Percentiles rank a stretch among this genome's conserved stretches.
Evolutionary conservation across 2,113 vertebrate species (phyloP).

Genomic region (Odocoileus hemionus): DNA sequence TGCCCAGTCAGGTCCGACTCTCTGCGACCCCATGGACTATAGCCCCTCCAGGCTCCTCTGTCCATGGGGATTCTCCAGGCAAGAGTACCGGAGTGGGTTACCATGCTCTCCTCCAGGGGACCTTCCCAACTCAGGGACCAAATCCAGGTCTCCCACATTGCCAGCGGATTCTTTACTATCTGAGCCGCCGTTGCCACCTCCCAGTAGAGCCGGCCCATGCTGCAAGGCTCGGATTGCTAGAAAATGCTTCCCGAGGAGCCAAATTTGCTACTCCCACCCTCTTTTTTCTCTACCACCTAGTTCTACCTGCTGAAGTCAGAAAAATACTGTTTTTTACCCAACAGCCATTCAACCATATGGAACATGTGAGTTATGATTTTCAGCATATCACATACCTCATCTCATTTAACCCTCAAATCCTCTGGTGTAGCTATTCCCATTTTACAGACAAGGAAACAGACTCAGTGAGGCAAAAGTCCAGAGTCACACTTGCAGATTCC

Average conservation of each 20-base stretch:
- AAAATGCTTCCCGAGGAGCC: background rate
- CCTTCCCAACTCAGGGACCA: background rate
- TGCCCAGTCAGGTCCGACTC: background rate
- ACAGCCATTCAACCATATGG: background rate
- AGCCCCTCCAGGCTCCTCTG: background rate
- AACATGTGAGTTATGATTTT: background rate
- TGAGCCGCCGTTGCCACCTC: background rate
- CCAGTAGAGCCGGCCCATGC: background rate
- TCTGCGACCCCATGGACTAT: background rate
- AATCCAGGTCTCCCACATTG: background rate
- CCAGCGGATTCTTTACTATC: background rate
- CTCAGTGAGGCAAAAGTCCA: background rate
- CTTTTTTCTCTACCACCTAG: background rate
- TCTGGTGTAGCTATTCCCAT: background rate
- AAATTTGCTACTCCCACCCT: background rate
- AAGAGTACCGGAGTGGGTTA: background rate
- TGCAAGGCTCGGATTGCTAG: background rate
- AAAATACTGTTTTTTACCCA: background rate
- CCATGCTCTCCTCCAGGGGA: background rate
- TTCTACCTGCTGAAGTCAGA: background rate
- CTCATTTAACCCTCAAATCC: background rate
- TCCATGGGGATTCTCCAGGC: background rate
- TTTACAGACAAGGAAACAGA: background rate
- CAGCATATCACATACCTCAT: background rate
- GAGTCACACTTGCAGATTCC: background rate